Evolutionary conservation across 2,113 vertebrate genomes (phyloP).

Genomic region (Amblyornis subalaris): DNA sequence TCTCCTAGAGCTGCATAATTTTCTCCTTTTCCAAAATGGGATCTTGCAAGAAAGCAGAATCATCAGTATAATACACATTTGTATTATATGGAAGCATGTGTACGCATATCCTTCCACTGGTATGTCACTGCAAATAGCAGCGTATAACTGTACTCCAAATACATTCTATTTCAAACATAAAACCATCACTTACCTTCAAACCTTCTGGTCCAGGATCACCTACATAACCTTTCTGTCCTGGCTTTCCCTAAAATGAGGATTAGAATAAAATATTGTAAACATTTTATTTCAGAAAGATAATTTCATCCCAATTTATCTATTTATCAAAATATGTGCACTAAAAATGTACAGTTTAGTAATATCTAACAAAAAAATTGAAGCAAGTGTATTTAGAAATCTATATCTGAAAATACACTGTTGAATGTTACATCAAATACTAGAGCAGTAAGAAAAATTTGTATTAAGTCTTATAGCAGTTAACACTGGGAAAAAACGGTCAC

Average conservation of each 20-base stretch:
- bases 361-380: background rate
- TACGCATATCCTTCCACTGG: background rate
- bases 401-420: background rate
- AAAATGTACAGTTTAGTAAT: background rate
- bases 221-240: slow-evolving; percentile 83
- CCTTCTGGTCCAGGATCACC: slow-evolving; percentile 88
- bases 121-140: background rate
- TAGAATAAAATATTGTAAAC: background rate
- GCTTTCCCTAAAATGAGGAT: slow-evolving; percentile 79
- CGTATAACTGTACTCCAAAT: background rate
- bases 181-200: slow-evolving; percentile 72
- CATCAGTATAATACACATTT: background rate
- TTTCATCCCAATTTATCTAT: background rate
- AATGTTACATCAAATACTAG: background rate
- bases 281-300: background rate
- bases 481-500: background rate
- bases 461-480: background rate
- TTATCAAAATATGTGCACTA: background rate
- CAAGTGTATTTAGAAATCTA: background rate
- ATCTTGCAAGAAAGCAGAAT: background rate
- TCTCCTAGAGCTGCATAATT: background rate
- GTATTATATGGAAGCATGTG: background rate
- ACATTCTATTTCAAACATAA: background rate
- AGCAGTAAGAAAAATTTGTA: background rate
- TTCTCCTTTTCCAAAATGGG: background rate